A percentile compares a stretch with the other conserved stretches of the same genome.
Evolutionary conservation across 2,888 invertebrate species (phyloP).

Genomic region (Nipponacmea schrenckii): DNA sequence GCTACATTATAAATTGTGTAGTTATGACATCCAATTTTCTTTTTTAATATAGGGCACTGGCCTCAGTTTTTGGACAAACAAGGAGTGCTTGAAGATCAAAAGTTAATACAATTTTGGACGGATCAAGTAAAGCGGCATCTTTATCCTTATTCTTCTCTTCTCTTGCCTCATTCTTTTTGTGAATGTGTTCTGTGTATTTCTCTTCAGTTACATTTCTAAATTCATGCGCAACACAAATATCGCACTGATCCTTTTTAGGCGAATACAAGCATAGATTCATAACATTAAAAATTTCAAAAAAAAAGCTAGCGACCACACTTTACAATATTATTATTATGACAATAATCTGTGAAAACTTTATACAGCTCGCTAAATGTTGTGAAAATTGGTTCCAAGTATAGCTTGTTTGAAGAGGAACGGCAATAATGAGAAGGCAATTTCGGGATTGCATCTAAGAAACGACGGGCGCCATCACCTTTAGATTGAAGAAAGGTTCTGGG

Average conservation of each 20-base stretch:
- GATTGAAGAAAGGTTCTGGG: neutral
- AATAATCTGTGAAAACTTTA: constrained; percentile 2
- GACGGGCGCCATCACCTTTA: neutral
- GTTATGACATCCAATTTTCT: constrained; percentile 19
- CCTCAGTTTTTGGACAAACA: constrained; percentile 14
- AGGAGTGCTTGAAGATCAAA: constrained; percentile 21
- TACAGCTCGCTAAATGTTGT: neutral
- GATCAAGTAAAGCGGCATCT: neutral
- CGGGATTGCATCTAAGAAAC: neutral
- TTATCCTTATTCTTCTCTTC: constrained; percentile 16
- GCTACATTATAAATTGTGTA: constrained; percentile 17
- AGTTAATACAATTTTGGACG: constrained; percentile 1
- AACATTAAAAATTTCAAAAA: constrained; percentile 3
- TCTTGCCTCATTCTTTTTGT: neutral
- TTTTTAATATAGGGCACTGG: constrained; percentile 18
- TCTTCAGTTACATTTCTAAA: neutral
- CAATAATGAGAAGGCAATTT: constrained; percentile 17
- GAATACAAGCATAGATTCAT: constrained; percentile 10
- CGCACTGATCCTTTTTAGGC: constrained; percentile 22
- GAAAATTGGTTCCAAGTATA: constrained; percentile 6
- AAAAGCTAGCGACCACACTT: neutral
- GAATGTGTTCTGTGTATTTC: constrained; percentile 1
- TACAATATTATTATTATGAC: neutral
- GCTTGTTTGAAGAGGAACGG: neutral
- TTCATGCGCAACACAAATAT: constrained; percentile 4